Base-by-base conservation (phyloP, 1,140 invertebrate genomes). In the Telenomus remus region DNA sequence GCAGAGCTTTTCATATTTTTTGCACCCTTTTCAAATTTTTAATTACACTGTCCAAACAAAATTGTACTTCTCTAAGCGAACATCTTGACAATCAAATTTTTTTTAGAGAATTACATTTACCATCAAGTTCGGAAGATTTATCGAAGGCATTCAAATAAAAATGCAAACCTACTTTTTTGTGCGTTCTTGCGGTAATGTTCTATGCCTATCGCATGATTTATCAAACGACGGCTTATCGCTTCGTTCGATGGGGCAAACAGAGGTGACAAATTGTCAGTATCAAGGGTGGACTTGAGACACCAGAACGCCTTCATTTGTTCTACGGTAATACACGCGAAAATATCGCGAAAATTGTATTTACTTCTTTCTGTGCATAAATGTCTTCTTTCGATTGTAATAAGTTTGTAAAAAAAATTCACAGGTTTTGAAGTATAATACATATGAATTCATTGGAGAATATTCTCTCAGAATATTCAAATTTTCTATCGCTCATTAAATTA, bases 161-260 rank as follows among this genome's bases (percentile, higher is more conserved):
- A 10, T 39, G 1, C 19, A 27, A 27, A 27, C 19, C 19, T 27
- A 27, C 19, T 27, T 27, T 27, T 27, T 27, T 27, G 19, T 6
- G 19, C 19, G 2, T 49, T 68, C 59, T 61, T 37, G 46, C 79
- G 80, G 81, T 84, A 85, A 84, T 84, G 79, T 81, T 76, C 79
- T 72, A 64, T 75, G 73, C 82, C 80, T 84, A 85, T 82, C 80
- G 80, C 79, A 78, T 82, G 84, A 86, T 86, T 85, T 85, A 85
- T 86, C 84, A 85, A 81, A 79, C 78, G 76, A 76, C 66, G 71
- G 78, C 76, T 80, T 82, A 83, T 82, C 83, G 76, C 59, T 80
- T 74, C 51, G 57, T 79, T 73, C 71, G 80, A 78, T 77, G 76
- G 78, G 63, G 76, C 68, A 35, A 75, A 77, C 56, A 78, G 72